Evolutionary conservation across 92 coral and sea anemone species (phyloP).

Genomic region (Virgularia gustaviana): DNA sequence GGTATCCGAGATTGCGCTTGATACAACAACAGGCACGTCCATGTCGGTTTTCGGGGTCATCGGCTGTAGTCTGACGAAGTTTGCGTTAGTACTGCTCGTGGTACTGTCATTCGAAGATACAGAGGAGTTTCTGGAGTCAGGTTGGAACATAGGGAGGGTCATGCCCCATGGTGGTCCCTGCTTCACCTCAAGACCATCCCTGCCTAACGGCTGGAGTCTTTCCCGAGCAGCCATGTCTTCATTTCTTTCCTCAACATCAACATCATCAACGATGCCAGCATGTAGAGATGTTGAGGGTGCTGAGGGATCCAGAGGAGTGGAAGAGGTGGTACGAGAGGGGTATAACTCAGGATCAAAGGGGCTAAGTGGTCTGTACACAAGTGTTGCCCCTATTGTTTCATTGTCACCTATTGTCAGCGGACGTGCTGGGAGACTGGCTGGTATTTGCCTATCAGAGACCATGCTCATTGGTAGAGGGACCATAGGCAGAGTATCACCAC

Average conservation of each 20-base stretch:
- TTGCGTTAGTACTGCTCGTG: not conserved
- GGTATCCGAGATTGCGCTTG: not conserved
- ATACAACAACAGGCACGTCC: not conserved
- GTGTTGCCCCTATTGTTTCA: not conserved
- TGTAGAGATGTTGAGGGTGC: constrained; percentile 5
- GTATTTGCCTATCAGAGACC: not conserved
- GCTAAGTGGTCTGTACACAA: constrained; percentile 29
- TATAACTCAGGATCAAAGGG: not conserved
- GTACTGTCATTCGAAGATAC: constrained; percentile 8
- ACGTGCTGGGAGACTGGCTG: constrained; percentile 26
- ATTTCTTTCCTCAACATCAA: not conserved
- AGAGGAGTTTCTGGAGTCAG: constrained; percentile 3
- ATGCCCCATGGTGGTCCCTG: constrained; percentile 52
- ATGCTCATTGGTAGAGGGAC: not conserved
- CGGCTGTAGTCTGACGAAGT: not conserved
- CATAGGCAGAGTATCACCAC: not conserved
- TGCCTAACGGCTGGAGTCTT: constrained; percentile 93
- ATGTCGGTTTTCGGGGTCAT: not conserved
- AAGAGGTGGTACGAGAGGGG: constrained; percentile 9
- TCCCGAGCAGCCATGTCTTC: constrained; percentile 70
- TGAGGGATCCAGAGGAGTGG: not conserved
- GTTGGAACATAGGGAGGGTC: constrained; percentile 25
- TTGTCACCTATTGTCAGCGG: constrained; percentile 34
- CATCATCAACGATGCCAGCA: not conserved
- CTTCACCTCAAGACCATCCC: constrained; percentile 85